Conservation (phyloP, 1,140 invertebrate species). For the Octopus bimaculoides region DNA sequence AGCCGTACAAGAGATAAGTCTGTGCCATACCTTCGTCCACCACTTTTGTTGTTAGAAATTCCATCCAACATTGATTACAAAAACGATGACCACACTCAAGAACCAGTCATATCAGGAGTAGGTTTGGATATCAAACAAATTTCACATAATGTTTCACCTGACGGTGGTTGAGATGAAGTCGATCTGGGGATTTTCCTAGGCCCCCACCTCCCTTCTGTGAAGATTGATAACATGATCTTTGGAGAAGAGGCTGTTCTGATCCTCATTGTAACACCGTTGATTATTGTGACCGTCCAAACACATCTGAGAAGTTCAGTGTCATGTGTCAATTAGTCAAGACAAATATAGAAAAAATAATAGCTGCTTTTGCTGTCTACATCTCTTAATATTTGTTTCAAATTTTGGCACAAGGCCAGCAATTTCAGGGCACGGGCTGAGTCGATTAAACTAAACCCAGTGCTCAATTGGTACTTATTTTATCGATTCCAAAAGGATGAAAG, state of each 20-base stretch:
- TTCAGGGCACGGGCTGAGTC: too few relatives aligned
- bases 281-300: too few relatives aligned
- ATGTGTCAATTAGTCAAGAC: too few relatives aligned
- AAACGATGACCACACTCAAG: conserved; percentile 95
- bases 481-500: too few relatives aligned
- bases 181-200: conserved; percentile 58
- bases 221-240: conserved; percentile 95
- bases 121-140: conserved; percentile 85
- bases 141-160: conserved; percentile 66
- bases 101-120: conserved; percentile 83
- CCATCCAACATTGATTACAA: conserved; percentile 91
- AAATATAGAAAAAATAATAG: too few relatives aligned
- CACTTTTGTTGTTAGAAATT: conserved; percentile 97
- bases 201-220: conserved; percentile 68
- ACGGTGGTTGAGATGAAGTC: conserved; percentile 22
- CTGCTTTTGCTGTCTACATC: too few relatives aligned
- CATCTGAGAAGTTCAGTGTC: too few relatives aligned
- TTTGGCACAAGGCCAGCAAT: too few relatives aligned
- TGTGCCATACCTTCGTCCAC: conserved; percentile 90
- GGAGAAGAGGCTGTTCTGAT: conserved; percentile 85
- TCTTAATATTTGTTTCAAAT: too few relatives aligned
- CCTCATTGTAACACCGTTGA: conserved; percentile 75
- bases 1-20: conserved; percentile 91
- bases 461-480: too few relatives aligned
- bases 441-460: too few relatives aligned